Percentiles rank a stretch among this genome's conserved stretches.
Evolutionary conservation across 2,797 vertebrate genomes (phyloP).

Genomic region (Aselliscus stoliczkanus): DNA sequence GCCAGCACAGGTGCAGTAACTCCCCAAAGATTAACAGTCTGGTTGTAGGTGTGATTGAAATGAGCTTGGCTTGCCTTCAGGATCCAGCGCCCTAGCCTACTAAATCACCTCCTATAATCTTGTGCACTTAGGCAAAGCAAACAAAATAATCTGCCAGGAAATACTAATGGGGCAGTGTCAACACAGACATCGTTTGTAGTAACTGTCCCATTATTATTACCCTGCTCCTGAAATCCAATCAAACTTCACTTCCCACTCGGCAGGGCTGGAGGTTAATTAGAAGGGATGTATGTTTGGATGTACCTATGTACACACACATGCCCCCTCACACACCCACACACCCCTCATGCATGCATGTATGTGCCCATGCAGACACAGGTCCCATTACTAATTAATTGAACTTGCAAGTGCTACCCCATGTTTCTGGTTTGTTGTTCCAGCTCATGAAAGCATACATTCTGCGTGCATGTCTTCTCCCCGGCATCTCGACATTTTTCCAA

Average conservation of each 20-base stretch:
- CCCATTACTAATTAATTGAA: slow-evolving; percentile 24
- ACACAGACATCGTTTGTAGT: slow-evolving; percentile 74
- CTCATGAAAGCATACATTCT: neutral
- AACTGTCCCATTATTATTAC: slow-evolving; percentile 77
- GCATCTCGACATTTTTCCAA: slow-evolving; percentile 75
- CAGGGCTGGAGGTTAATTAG: slow-evolving; percentile 74
- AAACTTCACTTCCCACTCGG: slow-evolving; percentile 62
- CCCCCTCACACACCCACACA: neutral
- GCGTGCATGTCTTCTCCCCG: slow-evolving; percentile 54
- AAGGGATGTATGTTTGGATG: slow-evolving; percentile 51
- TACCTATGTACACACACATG: neutral
- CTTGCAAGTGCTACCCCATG: slow-evolving; percentile 36
- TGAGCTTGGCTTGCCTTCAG: slow-evolving; percentile 64
- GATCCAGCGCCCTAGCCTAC: slow-evolving; percentile 57
- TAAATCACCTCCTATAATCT: slow-evolving; percentile 76
- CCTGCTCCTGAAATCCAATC: slow-evolving; percentile 70
- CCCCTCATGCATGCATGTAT: neutral
- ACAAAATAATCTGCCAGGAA: slow-evolving; percentile 80
- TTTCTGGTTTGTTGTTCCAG: slow-evolving; percentile 52
- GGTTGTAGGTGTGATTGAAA: slow-evolving; percentile 79
- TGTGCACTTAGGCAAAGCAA: slow-evolving; percentile 77
- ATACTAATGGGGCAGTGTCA: slow-evolving; percentile 71
- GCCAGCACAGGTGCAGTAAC: slow-evolving; percentile 73
- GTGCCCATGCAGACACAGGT: neutral
- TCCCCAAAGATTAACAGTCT: slow-evolving; percentile 79